Evolutionary conservation across 2,797 vertebrate genomes (phyloP).

Genomic region (Leuciscus waleckii): DNA sequence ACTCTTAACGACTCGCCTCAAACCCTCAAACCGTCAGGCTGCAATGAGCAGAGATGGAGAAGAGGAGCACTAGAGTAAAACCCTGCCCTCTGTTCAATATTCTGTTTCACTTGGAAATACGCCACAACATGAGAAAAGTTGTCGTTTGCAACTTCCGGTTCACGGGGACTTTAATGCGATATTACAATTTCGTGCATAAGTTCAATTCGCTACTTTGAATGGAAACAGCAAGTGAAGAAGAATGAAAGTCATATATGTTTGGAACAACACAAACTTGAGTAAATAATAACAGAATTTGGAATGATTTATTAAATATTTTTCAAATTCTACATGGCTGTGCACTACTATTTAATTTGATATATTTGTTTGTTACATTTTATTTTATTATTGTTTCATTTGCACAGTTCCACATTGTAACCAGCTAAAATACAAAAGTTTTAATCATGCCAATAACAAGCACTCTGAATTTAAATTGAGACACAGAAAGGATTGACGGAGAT

Average conservation of each 20-base stretch:
- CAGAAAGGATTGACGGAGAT: neutral
- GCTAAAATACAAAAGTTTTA: neutral
- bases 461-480: neutral
- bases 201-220: neutral
- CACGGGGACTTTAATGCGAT: too few relatives aligned
- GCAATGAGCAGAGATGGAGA: too few relatives aligned
- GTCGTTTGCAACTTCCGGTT: too few relatives aligned
- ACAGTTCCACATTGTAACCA: neutral
- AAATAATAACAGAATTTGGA: too few relatives aligned
- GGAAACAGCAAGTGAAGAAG: neutral
- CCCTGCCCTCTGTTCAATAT: too few relatives aligned
- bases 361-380: neutral
- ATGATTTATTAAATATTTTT: neutral
- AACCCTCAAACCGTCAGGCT: too few relatives aligned
- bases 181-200: neutral
- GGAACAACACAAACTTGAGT: neutral
- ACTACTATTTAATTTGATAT: neutral
- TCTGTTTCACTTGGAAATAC: too few relatives aligned
- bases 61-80: too few relatives aligned
- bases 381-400: neutral
- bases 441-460: neutral
- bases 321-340: neutral
- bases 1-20: too few relatives aligned
- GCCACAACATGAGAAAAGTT: too few relatives aligned
- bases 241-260: neutral